Evolutionary conservation across 1,140 invertebrate species (phyloP), one percentile per base, ranked within the genome.

Genomic region (Aethina tumida): DNA sequence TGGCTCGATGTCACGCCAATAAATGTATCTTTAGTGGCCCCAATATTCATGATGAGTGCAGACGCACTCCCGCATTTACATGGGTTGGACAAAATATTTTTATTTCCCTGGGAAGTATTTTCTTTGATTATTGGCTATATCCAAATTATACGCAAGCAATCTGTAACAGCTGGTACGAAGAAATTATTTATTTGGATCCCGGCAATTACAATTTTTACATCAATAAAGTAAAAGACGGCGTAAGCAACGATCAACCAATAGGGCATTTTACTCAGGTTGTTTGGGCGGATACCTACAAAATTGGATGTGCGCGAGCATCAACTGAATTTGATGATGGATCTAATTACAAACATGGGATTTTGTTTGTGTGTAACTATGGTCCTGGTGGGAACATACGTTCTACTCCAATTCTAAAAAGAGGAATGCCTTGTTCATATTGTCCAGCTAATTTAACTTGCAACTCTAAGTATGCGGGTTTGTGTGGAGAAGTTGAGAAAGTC

Each of bases 241-340:
- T n/a, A n/a, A n/a, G n/a, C n/a, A n/a, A 49, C 14, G 42, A 47
- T n/a, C n/a, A n/a, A n/a, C n/a, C n/a, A 34, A 49, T 58, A 6
- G 55, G 55, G 2, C 55, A 58, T 37, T 58, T 56, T 31, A 58
- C 55, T 2, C 55, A 58, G 32, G 44, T 56, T 43, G 20, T 54
- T 12, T 58, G 55, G 55, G 51, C 53, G 1, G 48, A 56, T 12
- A 50, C 47, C n/a, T 28, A 40, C 4, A 38, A 49, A 13, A 42
- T 58, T 18, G 55, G 55, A 15, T 58, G 55, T 35, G 55, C 49
- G n/a, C n/a, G n/a, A n/a, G n/a, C n/a, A n/a, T n/a, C n/a, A n/a
- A n/a, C n/a, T n/a, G n/a, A n/a, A n/a, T n/a, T n/a, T n/a, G n/a
- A n/a, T n/a, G n/a, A n/a, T n/a, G n/a, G n/a, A n/a, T n/a, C n/a